Conservation (phyloP, 1,140 invertebrate genomes). For the Neuroterus valhalla region DNA sequence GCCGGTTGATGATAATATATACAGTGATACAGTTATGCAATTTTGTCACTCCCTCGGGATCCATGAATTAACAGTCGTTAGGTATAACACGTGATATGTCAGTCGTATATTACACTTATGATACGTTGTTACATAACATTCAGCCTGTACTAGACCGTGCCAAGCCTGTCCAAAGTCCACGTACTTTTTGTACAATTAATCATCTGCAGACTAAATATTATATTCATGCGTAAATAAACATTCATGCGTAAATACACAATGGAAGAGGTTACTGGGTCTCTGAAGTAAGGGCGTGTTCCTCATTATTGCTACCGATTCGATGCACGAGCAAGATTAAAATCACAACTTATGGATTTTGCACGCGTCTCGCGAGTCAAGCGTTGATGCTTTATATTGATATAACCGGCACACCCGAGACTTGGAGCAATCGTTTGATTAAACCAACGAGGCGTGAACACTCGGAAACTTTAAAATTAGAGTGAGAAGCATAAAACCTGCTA, state of each 20-base stretch:
- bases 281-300: conserved; percentile 19
- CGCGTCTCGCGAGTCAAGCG: conserved; percentile 35
- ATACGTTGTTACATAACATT: conserved; percentile 38
- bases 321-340: conserved; percentile 44
- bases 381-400: conserved; percentile 11
- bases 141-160: conserved; percentile 32
- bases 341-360: conserved; percentile 39
- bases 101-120: conserved; percentile 38
- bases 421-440: conserved; percentile 48
- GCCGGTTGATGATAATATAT: not conserved
- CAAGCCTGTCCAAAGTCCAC: too few species aligned
- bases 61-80: not conserved
- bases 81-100: not conserved
- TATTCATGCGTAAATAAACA: too few species aligned
- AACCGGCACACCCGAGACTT: conserved; percentile 18
- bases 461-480: conserved; percentile 45
- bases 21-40: not conserved
- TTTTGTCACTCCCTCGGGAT: not conserved
- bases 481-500: conserved; percentile 36
- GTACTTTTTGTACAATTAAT: conserved; percentile 41
- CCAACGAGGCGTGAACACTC: conserved; percentile 44
- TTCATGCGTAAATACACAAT: not conserved
- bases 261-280: conserved; percentile 43
- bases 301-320: conserved; percentile 31
- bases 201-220: not conserved